A percentile compares a stretch with the other conserved stretches of the same genome.
phyloP scores from a whole-genome alignment of 2,888 invertebrate species.

The Torymus texanus region DNA sequence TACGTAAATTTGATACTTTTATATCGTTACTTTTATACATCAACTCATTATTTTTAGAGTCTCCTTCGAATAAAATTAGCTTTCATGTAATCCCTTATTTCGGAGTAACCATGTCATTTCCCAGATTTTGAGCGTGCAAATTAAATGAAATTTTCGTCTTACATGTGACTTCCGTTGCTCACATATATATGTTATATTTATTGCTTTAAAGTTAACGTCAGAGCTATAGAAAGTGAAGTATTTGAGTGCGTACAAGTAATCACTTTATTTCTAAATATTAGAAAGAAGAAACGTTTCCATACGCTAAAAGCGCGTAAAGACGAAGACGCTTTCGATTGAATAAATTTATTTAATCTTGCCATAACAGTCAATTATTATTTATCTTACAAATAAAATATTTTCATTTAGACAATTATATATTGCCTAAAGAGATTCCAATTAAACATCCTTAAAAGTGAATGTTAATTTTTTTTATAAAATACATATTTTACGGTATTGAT shows the following conservation, averaged over 20 bases:
- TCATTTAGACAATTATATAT: conserved; percentile 20
- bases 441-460: not conserved
- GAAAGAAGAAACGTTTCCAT: conserved; percentile 27
- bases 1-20: no score
- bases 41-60: no score
- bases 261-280: conserved; percentile 22
- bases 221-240: conserved; percentile 45
- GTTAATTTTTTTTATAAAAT: conserved; percentile 20
- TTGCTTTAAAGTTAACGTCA: conserved; percentile 48
- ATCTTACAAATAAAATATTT: conserved; percentile 21
- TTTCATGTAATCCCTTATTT: not conserved
- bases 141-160: conserved; percentile 12
- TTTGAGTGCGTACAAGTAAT: conserved; percentile 37
- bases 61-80: no score
- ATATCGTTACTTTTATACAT: no score
- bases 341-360: conserved; percentile 14
- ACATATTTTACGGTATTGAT: conserved; percentile 25
- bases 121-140: conserved; percentile 11
- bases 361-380: conserved; percentile 4
- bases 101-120: conserved; percentile 6
- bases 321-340: conserved; percentile 39
- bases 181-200: conserved; percentile 36
- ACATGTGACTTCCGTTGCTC: conserved; percentile 23
- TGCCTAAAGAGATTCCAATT: conserved; percentile 13
- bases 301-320: conserved; percentile 31